A percentile compares a stretch with the other conserved stretches of the same genome.
These are phyloP conservation scores for Nanorana parkeri DNA, from an alignment of 2,113 vertebrate species.

Conservation along the genomic window DNA sequence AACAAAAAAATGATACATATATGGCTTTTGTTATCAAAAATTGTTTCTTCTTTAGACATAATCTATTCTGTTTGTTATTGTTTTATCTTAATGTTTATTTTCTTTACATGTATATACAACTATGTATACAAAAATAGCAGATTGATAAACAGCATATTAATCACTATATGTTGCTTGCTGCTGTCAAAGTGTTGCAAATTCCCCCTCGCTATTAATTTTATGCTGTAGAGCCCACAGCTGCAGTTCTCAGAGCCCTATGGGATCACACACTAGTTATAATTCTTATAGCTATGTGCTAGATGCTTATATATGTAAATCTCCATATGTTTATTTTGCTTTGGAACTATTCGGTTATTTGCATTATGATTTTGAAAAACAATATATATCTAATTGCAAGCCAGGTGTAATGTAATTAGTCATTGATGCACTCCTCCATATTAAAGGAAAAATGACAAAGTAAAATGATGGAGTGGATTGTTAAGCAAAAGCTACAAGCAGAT, in stretches of 20 bases:
- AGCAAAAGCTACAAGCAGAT: slow-evolving; percentile 45
- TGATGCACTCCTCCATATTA: background rate
- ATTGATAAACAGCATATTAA: too few relatives aligned
- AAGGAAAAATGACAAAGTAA: slow-evolving; percentile 35
- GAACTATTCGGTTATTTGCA: background rate
- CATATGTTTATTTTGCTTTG: background rate
- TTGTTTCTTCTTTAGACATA: too few relatives aligned
- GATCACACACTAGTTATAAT: background rate
- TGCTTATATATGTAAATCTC: background rate
- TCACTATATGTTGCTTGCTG: too few relatives aligned
- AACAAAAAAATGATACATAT: too few relatives aligned
- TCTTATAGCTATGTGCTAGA: background rate
- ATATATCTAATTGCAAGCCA: slow-evolving; percentile 2
- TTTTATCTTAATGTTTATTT: too few relatives aligned
- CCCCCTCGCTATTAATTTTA: too few relatives aligned
- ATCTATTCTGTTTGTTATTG: too few relatives aligned
- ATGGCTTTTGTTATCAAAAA: too few relatives aligned
- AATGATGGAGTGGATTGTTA: slow-evolving; percentile 46
- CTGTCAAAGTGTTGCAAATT: too few relatives aligned
- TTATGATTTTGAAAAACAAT: slow-evolving; percentile 1
- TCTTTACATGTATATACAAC: too few relatives aligned
- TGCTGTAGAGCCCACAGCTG: background rate
- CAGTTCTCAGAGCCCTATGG: background rate
- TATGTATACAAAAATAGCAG: too few relatives aligned
- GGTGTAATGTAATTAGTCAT: slow-evolving; percentile 13